Base-by-base conservation (phyloP, 1,140 invertebrate genomes). In the Aphidius gifuensis region DNA sequence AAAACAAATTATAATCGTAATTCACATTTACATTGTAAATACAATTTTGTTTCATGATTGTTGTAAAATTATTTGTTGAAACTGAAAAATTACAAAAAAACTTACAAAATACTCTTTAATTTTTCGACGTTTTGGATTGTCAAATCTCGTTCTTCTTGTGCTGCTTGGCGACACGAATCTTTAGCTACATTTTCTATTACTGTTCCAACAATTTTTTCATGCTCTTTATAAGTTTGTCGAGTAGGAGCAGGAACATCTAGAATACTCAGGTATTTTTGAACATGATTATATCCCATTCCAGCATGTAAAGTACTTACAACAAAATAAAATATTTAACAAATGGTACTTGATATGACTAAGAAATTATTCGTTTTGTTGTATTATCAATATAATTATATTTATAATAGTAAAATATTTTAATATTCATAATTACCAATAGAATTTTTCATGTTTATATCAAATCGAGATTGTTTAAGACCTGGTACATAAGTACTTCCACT, bases 281-380 rank as follows among this genome's bases (percentile, higher is more conserved):
- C 9, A 43, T 66, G 65, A 32, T 61, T 62, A 51, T 45, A 66
- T 42, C 65, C 43, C 50, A 60, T 57, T 60, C 58, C 58, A 60
- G 47, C 5, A 42, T 66, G 64, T 45, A 66, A 53, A 32, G 58
- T 45, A 46, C 64, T 58, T 66, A 49, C 6, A 66, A 59, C 32
- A 47, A 9, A 0, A 0, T 43, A 46, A 32, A 46, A n/a, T 40
- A 32, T 32, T 32, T 4, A 4, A 32, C 23, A 32, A 32, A 32
- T 32, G 23, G 23, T 4, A 32, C 23, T 32, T 16, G 16, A 16
- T 16, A 16, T 16, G 16, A 16, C 16, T 16, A 16, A 16, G 16
- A 1, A 16, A 16, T 16, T 16, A 16, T 16, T 16, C 16, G 16
- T 16, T 16, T 16, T 16, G 16, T 16, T 16, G 16, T 16, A 16